Base-by-base conservation (phyloP, 2,888 invertebrate species). In the Halictus quadricinctus region DNA sequence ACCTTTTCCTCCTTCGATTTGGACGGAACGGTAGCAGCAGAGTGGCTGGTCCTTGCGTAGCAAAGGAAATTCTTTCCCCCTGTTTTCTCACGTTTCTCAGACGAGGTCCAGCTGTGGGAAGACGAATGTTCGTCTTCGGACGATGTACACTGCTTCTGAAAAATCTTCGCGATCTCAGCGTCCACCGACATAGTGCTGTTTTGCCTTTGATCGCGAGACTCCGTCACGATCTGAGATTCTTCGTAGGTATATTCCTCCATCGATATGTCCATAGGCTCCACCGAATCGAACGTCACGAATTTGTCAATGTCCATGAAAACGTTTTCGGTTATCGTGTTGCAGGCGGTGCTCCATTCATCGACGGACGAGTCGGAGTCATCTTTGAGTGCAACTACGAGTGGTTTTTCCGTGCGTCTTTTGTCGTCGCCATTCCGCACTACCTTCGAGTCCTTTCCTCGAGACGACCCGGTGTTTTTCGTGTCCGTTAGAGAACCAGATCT, bases 121-220 rank as follows among this genome's bases (percentile, higher is more conserved):
- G 46, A n/a, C 6, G 70, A 18, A 10, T 29, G 4, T 6, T 83
- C 84, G 13, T 87, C 84, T 0, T 89, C 85, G 12, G 86, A 84
- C 2, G 86, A 90, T 12, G 48, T 79, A 72, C 79, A 84, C 41
- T 80, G 76, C 29, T 69, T 76, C 1, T 54, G 76, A 69, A 88
- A 88, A 7, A 88, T 83, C 2, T 15, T 72, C 0, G 76, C 36
- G 3, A 87, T 87, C 41, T 86, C 88, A 18, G 84, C 84, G 66
- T 90, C 83, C 43, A 70, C 18, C 43, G 76, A 78, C 3, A 13
- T 73, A 36, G 41, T 50, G 6, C 6, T 72, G 1, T 43, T 7
- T 18, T 60, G 10, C 3, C 3, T 54, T 54, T 46, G 46, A 1
- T 54, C 54, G 54, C 8, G 10, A 21, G 54, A n/a, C 15, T 54